phyloP scores from a whole-genome alignment of 2,797 vertebrate species.

The Vespertilio murinus region DNA sequence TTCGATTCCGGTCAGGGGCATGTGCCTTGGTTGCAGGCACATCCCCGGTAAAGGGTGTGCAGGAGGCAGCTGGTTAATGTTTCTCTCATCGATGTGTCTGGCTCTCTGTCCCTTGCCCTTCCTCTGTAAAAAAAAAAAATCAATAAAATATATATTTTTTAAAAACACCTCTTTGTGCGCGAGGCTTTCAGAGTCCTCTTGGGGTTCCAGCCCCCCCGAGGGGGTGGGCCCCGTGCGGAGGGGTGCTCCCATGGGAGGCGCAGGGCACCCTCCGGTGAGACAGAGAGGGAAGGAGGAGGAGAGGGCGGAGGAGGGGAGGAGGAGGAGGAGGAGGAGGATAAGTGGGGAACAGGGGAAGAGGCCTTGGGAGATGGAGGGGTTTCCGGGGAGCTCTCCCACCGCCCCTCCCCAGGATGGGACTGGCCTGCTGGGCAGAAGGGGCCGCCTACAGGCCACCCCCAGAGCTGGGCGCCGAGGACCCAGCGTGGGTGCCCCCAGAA shows the following conservation, averaged over 20 bases:
- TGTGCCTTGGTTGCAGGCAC: no score
- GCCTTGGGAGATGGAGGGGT: no score
- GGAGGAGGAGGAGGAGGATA: no score
- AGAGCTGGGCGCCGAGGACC: background rate
- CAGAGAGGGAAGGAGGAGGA: no score
- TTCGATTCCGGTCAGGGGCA: no score
- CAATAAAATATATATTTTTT: no score
- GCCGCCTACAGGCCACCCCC: background rate
- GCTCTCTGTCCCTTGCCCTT: no score
- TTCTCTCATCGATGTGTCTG: no score
- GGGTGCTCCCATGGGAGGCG: background rate
- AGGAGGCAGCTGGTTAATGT: no score
- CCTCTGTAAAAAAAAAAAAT: no score
- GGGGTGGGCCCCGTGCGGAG: background rate
- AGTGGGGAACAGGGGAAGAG: background rate
- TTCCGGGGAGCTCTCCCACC: background rate
- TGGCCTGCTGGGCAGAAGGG: background rate
- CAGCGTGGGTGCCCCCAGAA: accelerated
- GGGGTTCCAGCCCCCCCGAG: background rate
- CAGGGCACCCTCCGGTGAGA: background rate
- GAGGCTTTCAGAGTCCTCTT: background rate
- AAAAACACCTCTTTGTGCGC: background rate
- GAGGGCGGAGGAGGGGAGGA: no score
- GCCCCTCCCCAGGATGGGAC: background rate
- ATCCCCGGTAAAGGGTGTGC: no score